Evolutionary conservation across 2,888 invertebrate genomes (phyloP), one percentile per base, ranked within the genome.

Genomic region (Sepioteuthis lessoniana): DNA sequence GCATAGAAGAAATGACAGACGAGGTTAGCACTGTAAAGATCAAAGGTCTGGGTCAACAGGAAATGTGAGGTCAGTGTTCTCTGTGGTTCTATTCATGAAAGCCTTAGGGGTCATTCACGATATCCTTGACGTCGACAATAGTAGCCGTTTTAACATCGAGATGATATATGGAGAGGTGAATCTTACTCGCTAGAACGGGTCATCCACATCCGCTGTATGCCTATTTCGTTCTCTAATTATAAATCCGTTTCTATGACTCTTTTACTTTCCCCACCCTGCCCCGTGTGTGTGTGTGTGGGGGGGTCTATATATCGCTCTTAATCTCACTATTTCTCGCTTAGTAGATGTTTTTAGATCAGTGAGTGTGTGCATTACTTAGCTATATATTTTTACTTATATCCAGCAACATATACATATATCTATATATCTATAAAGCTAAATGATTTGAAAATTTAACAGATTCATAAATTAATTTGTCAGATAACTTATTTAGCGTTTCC

Each of bases 161-260:
- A n/a, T 76, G 76, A 76, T 76, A 76, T 76, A 76, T n/a, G 76
- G 31, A 76, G n/a, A 76, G 76, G 76, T 76, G 76, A 76, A 76
- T 76, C n/a, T n/a, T n/a, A 5, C 25, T 55, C 55, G n/a, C 76
- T 10, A 76, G 31, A n/a, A n/a, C 76, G 76, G 76, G 76, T 76
- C 76, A 76, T 76, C 76, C 76, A 76, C 76, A 76, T 76, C 76
- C 76, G 76, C n/a, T 76, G 10, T n/a, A 25, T 8, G 28, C 21
- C 8, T 60, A 5, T 0, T 31, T 50, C 21, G 19, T 3, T 50
- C 21, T 50, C 16, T 19, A 50, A 19, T 50, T 50, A 50, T 50
- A 13, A 50, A 50, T 50, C 50, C 3, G 50, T 50, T 50, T 21
- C 0, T 50, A 16, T 10, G 50, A 19, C 50, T 50, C 50, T 50